A percentile compares a stretch with the other conserved stretches of the same genome.
phyloP scores from a whole-genome alignment of 2,797 vertebrate species.

The Eulemur rubriventer region DNA sequence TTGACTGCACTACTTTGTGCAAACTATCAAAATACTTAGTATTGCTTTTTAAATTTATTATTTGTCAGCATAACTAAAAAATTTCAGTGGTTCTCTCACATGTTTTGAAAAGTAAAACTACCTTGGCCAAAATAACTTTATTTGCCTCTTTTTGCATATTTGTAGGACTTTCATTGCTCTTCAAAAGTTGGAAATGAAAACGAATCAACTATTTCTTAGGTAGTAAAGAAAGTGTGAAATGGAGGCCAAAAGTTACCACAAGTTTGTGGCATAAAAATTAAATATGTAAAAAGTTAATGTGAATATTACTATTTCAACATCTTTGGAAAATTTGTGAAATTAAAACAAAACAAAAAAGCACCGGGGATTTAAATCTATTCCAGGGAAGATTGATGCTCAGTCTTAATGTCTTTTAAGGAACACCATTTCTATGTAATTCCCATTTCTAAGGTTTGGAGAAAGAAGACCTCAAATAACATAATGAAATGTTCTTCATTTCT shows the following conservation, averaged over 20 bases:
- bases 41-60: conserved; percentile 14
- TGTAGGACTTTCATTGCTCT: neutral
- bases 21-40: neutral
- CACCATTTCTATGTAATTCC: conserved; percentile 7
- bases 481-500: neutral
- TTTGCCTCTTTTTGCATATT: neutral
- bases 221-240: conserved; percentile 16
- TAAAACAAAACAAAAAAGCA: neutral
- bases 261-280: conserved; percentile 15
- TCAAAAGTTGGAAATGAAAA: conserved; percentile 10
- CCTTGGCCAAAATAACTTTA: neutral
- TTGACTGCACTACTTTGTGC: neutral
- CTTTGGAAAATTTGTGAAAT: neutral
- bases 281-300: conserved; percentile 32
- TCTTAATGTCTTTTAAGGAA: conserved; percentile 1
- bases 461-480: neutral
- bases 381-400: neutral
- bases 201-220: neutral
- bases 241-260: neutral
- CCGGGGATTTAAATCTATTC: neutral
- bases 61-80: neutral
- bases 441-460: neutral
- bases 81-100: neutral
- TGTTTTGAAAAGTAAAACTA: conserved; percentile 37
- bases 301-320: neutral